phyloP scores from a whole-genome alignment of 2,113 vertebrate genomes.

The Lepus europaeus region DNA sequence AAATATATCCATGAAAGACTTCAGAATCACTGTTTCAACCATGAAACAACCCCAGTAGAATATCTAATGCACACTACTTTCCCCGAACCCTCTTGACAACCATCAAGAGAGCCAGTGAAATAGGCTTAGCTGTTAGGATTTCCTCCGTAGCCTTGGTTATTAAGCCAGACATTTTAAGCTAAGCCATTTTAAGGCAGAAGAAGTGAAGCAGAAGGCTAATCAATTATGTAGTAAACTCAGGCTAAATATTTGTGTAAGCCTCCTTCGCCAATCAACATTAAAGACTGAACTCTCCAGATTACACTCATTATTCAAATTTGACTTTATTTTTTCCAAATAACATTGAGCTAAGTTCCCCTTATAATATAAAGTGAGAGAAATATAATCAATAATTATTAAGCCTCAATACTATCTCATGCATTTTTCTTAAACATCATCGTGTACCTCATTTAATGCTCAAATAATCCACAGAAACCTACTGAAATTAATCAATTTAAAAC shows the following conservation, averaged over 20 bases:
- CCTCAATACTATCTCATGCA: background rate
- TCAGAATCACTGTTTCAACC: background rate
- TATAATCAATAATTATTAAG: slow-evolving; percentile 42
- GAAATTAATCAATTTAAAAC: background rate
- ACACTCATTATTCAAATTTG: background rate
- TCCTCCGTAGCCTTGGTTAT: background rate
- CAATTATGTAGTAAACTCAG: slow-evolving; percentile 23
- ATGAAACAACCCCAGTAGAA: background rate
- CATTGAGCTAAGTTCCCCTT: background rate
- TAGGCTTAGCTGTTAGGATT: background rate
- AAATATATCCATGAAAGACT: background rate
- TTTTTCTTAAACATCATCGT: slow-evolving; percentile 19
- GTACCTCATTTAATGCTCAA: slow-evolving; percentile 6
- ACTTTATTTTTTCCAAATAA: slow-evolving; percentile 18
- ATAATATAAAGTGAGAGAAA: background rate
- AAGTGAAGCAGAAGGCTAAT: slow-evolving; percentile 51
- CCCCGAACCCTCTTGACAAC: background rate
- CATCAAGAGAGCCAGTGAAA: slow-evolving; percentile 15
- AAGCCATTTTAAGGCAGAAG: slow-evolving; percentile 39
- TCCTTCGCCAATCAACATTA: slow-evolving; percentile 7
- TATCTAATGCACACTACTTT: background rate
- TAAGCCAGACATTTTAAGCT: slow-evolving; percentile 9
- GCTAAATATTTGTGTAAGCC: slow-evolving; percentile 43
- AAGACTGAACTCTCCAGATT: background rate
- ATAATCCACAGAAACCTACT: background rate